phyloP scores from a whole-genome alignment of 2,797 vertebrate species.

The Podarcis lilfordi region DNA sequence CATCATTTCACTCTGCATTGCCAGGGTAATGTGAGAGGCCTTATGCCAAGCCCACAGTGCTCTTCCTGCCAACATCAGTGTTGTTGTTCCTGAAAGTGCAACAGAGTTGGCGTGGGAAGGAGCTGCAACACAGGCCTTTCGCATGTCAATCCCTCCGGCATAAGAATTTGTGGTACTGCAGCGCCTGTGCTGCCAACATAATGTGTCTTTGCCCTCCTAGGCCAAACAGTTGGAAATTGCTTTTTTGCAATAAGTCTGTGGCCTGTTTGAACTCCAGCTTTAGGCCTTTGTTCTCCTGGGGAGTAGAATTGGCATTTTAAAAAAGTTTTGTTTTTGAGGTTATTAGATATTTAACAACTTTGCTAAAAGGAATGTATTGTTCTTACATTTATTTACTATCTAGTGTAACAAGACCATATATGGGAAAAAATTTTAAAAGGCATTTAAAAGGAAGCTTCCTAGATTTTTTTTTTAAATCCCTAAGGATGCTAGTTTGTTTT shows the following conservation, averaged over 20 bases:
- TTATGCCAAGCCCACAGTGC: accelerated
- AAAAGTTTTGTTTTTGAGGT: not conserved
- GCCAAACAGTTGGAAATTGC: not conserved
- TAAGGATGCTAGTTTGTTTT: not conserved
- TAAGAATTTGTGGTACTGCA: not conserved
- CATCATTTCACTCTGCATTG: not conserved
- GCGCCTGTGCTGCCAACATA: not conserved
- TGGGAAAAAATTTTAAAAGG: not conserved
- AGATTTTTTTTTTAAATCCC: not conserved
- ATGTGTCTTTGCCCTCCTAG: not conserved
- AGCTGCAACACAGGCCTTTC: not conserved
- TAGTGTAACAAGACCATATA: not conserved
- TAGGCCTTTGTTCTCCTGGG: not conserved
- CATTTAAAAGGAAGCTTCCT: not conserved
- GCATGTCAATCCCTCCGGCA: too few species aligned
- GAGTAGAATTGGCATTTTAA: not conserved
- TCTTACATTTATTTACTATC: not conserved
- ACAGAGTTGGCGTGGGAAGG: not conserved
- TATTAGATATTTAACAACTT: not conserved
- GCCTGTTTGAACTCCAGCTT: not conserved
- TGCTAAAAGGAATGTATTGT: not conserved
- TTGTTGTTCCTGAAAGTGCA: not conserved
- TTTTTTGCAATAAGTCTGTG: not conserved
- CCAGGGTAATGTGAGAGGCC: not conserved
- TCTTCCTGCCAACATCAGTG: not conserved